A percentile compares a stretch with the other conserved stretches of the same genome.
These are phyloP conservation scores for Gymnopithys bicolor DNA, from an alignment of 2,797 vertebrate genomes.

Conservation along the genomic window DNA sequence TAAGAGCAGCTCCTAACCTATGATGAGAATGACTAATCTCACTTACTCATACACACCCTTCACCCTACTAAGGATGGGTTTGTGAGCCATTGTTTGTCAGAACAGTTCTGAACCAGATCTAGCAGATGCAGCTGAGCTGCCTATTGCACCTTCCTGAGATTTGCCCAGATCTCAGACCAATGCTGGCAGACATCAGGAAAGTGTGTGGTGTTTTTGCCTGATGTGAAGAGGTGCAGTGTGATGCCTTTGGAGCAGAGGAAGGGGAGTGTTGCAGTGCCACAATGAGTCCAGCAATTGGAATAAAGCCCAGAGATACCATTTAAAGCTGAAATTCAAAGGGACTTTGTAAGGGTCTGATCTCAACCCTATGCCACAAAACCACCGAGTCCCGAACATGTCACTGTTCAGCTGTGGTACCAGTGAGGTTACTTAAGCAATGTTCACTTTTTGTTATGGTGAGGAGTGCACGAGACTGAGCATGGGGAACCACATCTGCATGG, in stretches of 20 bases:
- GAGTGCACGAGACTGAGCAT: not conserved
- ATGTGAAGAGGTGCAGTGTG: not conserved
- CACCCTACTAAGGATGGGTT: not conserved
- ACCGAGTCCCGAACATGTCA: not conserved
- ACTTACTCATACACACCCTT: not conserved
- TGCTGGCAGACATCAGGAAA: not conserved
- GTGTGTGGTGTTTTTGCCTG: accelerated
- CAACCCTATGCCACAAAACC: not conserved
- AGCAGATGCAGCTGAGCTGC: not conserved
- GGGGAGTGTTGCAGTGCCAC: not conserved
- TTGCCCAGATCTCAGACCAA: not conserved
- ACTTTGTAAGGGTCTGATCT: not conserved
- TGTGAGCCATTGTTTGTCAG: not conserved
- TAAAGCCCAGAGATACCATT: not conserved
- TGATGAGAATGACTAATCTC: not conserved
- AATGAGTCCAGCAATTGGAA: not conserved
- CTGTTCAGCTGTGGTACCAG: not conserved
- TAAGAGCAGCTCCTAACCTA: not conserved
- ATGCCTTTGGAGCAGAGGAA: not conserved
- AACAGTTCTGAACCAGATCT: not conserved
- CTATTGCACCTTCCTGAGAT: not conserved
- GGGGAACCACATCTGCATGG: accelerated
- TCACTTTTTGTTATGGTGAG: not conserved
- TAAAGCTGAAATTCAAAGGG: not conserved
- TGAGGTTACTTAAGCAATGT: not conserved